These are phyloP conservation scores for Lagopus leucura DNA, from an alignment of 2,113 vertebrate genomes.

Conservation along the genomic window DNA sequence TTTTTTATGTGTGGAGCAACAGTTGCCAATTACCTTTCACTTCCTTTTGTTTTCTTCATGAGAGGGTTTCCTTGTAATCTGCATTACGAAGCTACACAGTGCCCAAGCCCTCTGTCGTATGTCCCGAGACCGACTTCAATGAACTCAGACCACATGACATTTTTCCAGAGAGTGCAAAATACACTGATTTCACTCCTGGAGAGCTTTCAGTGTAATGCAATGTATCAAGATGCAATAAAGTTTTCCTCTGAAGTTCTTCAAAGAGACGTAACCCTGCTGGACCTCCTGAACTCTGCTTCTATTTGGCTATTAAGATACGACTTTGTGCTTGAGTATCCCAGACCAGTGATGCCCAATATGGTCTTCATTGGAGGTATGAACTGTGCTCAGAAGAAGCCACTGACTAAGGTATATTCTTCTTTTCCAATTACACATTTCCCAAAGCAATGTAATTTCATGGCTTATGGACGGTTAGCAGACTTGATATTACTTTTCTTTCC, in stretches of 20 bases:
- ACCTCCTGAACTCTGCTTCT: constrained; percentile 73
- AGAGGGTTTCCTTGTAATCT: constrained; percentile 36
- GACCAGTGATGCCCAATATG: constrained; percentile 88
- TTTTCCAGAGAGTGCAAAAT: constrained; percentile 80
- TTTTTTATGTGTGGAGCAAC: constrained; percentile 34
- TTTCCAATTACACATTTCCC: not conserved
- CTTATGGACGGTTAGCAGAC: too few species aligned
- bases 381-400: constrained; percentile 34
- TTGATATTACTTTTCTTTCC: too few species aligned
- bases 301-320: constrained; percentile 86
- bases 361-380: constrained; percentile 83
- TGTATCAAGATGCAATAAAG: constrained; percentile 62
- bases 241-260: constrained; percentile 77
- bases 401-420: not conserved
- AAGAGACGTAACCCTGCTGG: constrained; percentile 71
- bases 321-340: constrained; percentile 83
- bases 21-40: constrained; percentile 57
- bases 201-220: constrained; percentile 68
- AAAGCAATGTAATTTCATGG: not conserved
- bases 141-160: constrained; percentile 80
- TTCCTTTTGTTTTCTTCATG: constrained; percentile 48
- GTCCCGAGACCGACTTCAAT: not conserved
- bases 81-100: not conserved
- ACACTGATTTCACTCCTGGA: constrained; percentile 78
- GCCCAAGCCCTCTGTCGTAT: constrained; percentile 60